phyloP scores from a whole-genome alignment of 2,888 invertebrate genomes.

The Boloria selene region DNA sequence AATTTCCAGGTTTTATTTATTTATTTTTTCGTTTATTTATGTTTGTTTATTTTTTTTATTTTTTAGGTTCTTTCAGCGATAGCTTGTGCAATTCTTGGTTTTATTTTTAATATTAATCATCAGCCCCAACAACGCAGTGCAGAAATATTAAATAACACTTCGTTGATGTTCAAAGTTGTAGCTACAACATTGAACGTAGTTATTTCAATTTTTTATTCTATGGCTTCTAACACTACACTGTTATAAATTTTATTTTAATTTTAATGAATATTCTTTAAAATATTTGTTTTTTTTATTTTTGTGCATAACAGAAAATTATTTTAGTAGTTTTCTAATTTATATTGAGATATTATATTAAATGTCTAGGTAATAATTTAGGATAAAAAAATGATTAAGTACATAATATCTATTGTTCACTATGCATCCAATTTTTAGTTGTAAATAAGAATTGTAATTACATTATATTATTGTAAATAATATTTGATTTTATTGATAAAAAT shows the following conservation, averaged over 20 bases:
- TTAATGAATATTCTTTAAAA: not conserved
- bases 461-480: no score
- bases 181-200: slow-evolving; percentile 84
- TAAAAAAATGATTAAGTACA: no score
- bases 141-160: slow-evolving; percentile 83
- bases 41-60: slow-evolving; percentile 54
- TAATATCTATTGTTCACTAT: no score
- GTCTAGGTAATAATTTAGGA: no score
- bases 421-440: no score
- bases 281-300: slow-evolving; percentile 1
- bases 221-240: slow-evolving; percentile 32
- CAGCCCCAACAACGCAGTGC: slow-evolving; percentile 82
- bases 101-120: slow-evolving; percentile 84
- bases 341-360: no score
- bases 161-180: slow-evolving; percentile 81
- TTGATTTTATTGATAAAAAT: no score
- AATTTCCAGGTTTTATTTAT: slow-evolving; percentile 28
- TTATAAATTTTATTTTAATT: slow-evolving; percentile 12
- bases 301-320: not conserved
- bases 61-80: slow-evolving; percentile 83
- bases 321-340: not conserved
- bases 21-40: slow-evolving; percentile 44
- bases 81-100: slow-evolving; percentile 83
- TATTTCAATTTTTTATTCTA: slow-evolving; percentile 82
- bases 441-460: no score